Base-by-base conservation (phyloP, 2,797 vertebrate species). In the Aphelocoma californica region DNA sequence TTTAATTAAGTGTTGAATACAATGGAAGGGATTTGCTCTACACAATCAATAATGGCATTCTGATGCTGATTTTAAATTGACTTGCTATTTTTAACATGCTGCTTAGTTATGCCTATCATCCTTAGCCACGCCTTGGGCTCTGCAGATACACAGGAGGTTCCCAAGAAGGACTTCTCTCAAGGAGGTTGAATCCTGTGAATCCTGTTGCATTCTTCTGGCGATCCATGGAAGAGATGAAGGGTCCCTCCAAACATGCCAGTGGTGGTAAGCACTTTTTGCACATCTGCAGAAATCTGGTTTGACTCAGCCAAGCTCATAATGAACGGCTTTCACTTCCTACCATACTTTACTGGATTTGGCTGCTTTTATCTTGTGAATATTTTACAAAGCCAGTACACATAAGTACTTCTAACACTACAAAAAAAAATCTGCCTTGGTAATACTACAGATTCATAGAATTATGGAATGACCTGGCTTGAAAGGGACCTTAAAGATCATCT, bases 21-120 rank as follows among this genome's bases (percentile, higher is more conserved):
- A 93, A 92, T 50, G 93, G 92, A 88, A 92, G 66, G 84, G 92
- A 97, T 97, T 97, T 97, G 96, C 89, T 95, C 81, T 91, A 84
- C 91, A 50, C 96, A 95, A 90, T 96, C 95, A 95, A 96, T 96
- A 96, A 77, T 9, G 48, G 51, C 81, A 88, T 94, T 94, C 86
- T 93, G 90, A 95, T 92, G 84, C 90, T 82, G 88, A 84, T 64
- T 64, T 82, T 90, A 84, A 97, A 95, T 86, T 93, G 86, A 82
- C 92, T 95, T 92, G 81, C 88, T 95, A 86, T 95, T 95, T 97
- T 95, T 95, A 95, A 89, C 78, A n/a, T 16, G 67, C 84, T 80
- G 69, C 66, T 89, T 89, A 53, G 60, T 77, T 95, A 62, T 77
- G 90, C 64, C 90, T 20, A 14, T 75, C 73, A 72, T 62, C 86